phyloP scores from a whole-genome alignment of 2,113 vertebrate genomes.

The Balaeniceps rex region DNA sequence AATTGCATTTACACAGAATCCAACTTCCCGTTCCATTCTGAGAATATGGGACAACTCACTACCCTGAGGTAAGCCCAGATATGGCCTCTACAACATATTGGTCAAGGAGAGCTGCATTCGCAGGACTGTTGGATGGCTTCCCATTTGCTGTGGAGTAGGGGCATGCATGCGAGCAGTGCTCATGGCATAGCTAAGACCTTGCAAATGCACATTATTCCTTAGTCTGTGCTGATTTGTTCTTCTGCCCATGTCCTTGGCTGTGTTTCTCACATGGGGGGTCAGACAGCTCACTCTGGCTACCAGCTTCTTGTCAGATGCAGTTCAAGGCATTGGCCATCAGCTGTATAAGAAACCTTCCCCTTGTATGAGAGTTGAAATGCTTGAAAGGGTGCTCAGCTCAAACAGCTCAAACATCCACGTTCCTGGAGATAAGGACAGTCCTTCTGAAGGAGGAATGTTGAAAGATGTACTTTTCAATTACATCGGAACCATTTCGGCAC shows the following conservation, averaged over 20 bases:
- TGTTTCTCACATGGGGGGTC: not conserved
- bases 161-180: not conserved
- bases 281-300: not conserved
- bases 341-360: not conserved
- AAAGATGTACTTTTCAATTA: not conserved
- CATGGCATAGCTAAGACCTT: not conserved
- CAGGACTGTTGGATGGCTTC: not conserved
- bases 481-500: not conserved
- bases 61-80: not conserved
- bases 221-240: not conserved
- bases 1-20: not conserved
- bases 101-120: rapidly evolving
- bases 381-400: not conserved
- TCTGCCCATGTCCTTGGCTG: not conserved
- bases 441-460: not conserved
- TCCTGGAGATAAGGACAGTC: not conserved
- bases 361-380: not conserved
- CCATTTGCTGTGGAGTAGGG: not conserved
- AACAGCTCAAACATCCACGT: not conserved
- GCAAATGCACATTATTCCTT: not conserved
- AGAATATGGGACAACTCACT: rapidly evolving
- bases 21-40: not conserved
- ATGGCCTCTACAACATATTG: not conserved
- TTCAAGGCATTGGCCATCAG: not conserved
- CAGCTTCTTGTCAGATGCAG: not conserved